Conservation (phyloP, 1,140 invertebrate genomes). For the Oncopeltus fasciatus region DNA sequence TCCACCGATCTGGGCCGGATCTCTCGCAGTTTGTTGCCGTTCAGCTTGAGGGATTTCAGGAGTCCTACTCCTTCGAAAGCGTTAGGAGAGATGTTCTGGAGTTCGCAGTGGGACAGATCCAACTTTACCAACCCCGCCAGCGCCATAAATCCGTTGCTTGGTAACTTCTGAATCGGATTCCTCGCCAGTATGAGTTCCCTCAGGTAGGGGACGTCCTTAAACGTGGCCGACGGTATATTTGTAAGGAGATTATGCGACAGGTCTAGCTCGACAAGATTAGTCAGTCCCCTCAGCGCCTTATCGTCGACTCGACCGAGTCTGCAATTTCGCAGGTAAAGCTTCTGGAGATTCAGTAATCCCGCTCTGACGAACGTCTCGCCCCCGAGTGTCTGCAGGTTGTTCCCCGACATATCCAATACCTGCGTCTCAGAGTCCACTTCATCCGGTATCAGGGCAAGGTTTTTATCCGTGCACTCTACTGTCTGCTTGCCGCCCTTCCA, state of each 20-base stretch:
- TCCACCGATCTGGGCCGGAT: constrained; percentile 56
- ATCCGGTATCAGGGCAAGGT: constrained; percentile 64
- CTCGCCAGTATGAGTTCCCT: constrained; percentile 60
- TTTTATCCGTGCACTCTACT: constrained; percentile 70
- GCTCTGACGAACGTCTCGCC: constrained; percentile 63
- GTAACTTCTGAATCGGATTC: constrained; percentile 68
- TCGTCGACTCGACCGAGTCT: constrained; percentile 71
- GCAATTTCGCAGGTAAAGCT: constrained; percentile 66
- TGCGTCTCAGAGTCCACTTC: constrained; percentile 73
- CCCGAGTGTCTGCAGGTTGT: constrained; percentile 66
- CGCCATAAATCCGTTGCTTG: constrained; percentile 54
- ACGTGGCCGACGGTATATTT: constrained; percentile 57
- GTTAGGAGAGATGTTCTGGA: constrained; percentile 55
- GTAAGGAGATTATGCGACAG: constrained; percentile 68
- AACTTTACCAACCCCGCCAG: constrained; percentile 65
- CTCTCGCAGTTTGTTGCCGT: constrained; percentile 61
- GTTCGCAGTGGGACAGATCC: constrained; percentile 66
- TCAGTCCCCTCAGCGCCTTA: constrained; percentile 62
- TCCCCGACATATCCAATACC: constrained; percentile 74
- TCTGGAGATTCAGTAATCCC: constrained; percentile 70
- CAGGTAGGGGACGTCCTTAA: constrained; percentile 61
- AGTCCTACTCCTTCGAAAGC: constrained; percentile 63
- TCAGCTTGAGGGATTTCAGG: constrained; percentile 66
- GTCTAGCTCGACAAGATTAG: constrained; percentile 77
- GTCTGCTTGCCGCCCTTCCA: constrained; percentile 86